Base-by-base conservation (phyloP, 2,797 vertebrate species). In the Orientallactaga sibirica region DNA sequence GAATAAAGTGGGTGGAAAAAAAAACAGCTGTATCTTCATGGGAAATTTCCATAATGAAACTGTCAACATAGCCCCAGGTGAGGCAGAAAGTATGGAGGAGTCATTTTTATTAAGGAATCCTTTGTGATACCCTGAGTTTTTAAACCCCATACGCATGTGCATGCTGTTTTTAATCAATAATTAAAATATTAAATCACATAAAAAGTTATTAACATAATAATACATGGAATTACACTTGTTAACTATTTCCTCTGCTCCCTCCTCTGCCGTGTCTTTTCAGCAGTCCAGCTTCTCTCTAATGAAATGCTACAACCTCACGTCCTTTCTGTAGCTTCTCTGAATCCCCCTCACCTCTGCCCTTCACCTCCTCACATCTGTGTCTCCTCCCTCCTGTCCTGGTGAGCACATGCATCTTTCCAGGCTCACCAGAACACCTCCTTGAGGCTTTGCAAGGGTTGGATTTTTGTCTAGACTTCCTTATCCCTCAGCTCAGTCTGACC, bases 121-220 rank as follows among this genome's bases (percentile, higher is more conserved):
- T 67, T 74, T 29, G 19, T 88, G 68, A 85, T 24, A 9, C 58
- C 66, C 33, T 68, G 22, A 18, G 61, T 19, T 88, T 80, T 74
- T 55, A 84, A 64, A 48, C 73, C n/a, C 29, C 48, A 43, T 2
- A 15, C 3, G 0, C 24, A 41, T 25, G 16, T 22, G 9, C 27
- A 67, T 58, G 1, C 25, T 64, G 62, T 20, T 64, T 6, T 15
- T 8, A 25, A 15, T 64, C 24, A 64, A 64, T 15, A 58, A 12
- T 58, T 14, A 81, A 92, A 93, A 70, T 73, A 55, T 22, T 85
- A 82, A 85, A 73, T 58, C 9, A 14, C 14, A 20, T 48, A 80
- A 62, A 52, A 91, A 33, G 27, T 61, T 20, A 80, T 73, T 67
- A 76, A 86, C 18, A 29, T 58, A 43, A 84, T 80, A 94, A 79